Conservation (phyloP, 2,797 vertebrate genomes). For the Ibycter americanus region DNA sequence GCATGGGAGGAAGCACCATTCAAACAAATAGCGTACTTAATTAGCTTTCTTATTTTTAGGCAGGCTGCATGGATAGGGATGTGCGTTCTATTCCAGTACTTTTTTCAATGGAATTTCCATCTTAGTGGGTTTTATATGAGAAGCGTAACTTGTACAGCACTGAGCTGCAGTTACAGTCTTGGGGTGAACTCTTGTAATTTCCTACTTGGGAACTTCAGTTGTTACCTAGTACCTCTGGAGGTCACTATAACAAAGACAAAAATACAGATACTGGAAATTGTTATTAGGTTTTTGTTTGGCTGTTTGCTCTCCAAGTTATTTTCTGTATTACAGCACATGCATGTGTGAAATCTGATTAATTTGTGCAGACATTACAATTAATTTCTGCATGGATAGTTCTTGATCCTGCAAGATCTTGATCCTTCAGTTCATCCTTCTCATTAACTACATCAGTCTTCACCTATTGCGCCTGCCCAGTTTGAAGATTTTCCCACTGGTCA, state of each 20-base stretch:
- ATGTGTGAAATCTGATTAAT: not conserved
- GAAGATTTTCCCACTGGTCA: constrained; percentile 27
- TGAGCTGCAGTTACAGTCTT: rapidly evolving
- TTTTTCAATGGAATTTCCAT: not conserved
- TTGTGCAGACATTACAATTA: not conserved
- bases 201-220: constrained; percentile 13
- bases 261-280: not conserved
- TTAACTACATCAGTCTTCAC: not conserved
- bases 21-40: not conserved
- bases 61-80: not conserved
- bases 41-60: not conserved
- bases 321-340: not conserved
- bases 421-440: not conserved
- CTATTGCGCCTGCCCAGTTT: not conserved
- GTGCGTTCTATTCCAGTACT: not conserved
- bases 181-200: not conserved
- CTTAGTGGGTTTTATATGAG: no score
- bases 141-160: rapidly evolving
- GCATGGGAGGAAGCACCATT: not conserved
- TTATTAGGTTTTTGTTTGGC: not conserved
- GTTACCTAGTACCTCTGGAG: constrained; percentile 63
- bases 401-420: not conserved
- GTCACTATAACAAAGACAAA: constrained; percentile 68
- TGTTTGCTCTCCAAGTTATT: not conserved
- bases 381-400: not conserved